Base-by-base conservation (phyloP, 2,888 invertebrate species). In the Eupithecia insigniata region DNA sequence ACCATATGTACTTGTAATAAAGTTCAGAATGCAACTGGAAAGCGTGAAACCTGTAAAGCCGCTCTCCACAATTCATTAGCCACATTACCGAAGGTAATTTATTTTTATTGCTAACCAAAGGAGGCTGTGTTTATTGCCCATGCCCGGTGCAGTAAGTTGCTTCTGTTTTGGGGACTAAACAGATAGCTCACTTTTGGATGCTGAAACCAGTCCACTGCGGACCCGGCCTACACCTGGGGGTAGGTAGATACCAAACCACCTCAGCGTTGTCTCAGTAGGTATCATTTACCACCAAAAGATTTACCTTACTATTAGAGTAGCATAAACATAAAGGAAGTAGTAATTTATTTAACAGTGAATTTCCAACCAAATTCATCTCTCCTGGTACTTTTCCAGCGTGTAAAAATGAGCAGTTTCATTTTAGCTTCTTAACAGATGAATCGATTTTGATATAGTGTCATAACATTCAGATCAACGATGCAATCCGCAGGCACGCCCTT, bases 71-170 rank as follows among this genome's bases (percentile, higher is more conserved):
- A 75, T 79, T 78, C 79, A 77, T 78, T 77, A 79, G 74, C 69
- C 67, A 74, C 74, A 75, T 76, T 76, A 76, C 76, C 78, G 75
- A 72, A 68, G 78, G 79, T 85, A 86, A 88, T 88, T 88, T 88
- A 88, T 87, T 87, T 87, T 88, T 87, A 87, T 87, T 79, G 84
- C 82, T 79, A 74, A 82, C 82, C 85, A 83, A 85, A 87, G 83
- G 84, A 87, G 84, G 83, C 82, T 81, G 79, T 82, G 83, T 87
- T 86, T 87, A 86, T 84, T 84, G 80, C 85, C 83, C 43, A 51
- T 84, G 80, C 84, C 83, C 51, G 62, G 69, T 74, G 74, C 71
- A 74, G 34, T 71, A 46, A 67, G 66, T 66, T 69, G 64, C 64
- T 46, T 67, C 61, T 66, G 66, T 73, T 67, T 22, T 61, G 6